phyloP scores from a whole-genome alignment of 30 jellyfish, hydroid and myxozoan species.

The Chironex yamaguchii region DNA sequence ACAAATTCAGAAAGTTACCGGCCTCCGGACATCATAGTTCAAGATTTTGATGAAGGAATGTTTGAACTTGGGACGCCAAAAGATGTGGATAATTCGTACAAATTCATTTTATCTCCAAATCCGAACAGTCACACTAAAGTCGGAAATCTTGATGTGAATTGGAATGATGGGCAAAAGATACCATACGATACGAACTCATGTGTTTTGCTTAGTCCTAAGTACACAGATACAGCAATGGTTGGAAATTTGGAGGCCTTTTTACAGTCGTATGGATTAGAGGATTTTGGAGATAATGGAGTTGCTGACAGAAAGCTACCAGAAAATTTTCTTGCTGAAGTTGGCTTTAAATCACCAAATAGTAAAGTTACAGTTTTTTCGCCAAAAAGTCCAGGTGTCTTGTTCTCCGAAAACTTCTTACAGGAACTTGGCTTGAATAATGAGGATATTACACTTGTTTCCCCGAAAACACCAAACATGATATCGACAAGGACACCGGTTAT shows the following conservation, averaged over 20 bases:
- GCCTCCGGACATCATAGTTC: conserved; percentile 79
- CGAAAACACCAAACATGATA: conserved; percentile 65
- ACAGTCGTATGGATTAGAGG: conserved; percentile 81
- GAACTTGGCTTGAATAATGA: conserved; percentile 70
- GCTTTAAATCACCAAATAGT: conserved; percentile 77
- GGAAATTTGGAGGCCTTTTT: conserved; percentile 72
- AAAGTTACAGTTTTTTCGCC: conserved; percentile 82
- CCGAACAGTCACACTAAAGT: conserved; percentile 58
- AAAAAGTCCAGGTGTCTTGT: conserved; percentile 64
- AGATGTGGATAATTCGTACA: conserved; percentile 74
- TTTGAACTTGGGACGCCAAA: conserved; percentile 84
- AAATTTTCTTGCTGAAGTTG: conserved; percentile 65
- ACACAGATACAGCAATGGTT: not conserved
- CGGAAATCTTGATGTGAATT: conserved; percentile 51
- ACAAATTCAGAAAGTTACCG: conserved; percentile 46
- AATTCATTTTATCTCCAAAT: conserved; percentile 75
- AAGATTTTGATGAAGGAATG: conserved; percentile 81
- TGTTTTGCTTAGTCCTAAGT: conserved; percentile 68
- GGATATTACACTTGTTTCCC: conserved; percentile 71
- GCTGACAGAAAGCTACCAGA: conserved; percentile 68
- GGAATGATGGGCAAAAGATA: conserved; percentile 57
- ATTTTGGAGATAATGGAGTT: conserved; percentile 55
- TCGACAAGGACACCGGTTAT: conserved; percentile 80
- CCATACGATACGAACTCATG: conserved; percentile 80
- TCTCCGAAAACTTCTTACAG: conserved; percentile 67